Percentiles rank a stretch among this genome's conserved stretches.
These are phyloP conservation scores for Rhyacophila brunnea DNA, from an alignment of 1,140 invertebrate genomes.

Conservation along the genomic window DNA sequence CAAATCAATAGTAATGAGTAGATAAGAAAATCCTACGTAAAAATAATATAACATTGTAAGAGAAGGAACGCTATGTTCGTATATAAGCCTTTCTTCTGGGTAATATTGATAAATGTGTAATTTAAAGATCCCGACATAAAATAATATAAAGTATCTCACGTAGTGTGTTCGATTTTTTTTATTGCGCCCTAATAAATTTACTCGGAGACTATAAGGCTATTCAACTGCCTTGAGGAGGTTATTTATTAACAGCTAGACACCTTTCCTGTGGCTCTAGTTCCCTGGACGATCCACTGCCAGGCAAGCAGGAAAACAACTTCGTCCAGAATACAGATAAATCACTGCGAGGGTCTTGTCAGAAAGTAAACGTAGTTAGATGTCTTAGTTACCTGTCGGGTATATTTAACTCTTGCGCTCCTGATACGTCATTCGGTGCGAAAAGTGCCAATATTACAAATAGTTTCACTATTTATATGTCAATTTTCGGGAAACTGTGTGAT, in stretches of 20 bases:
- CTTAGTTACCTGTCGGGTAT: slow-evolving; percentile 35
- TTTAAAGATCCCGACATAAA: too few relatives aligned
- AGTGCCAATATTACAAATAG: background rate
- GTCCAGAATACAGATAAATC: slow-evolving; percentile 26
- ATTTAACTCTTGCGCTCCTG: slow-evolving; percentile 29
- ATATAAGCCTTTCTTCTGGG: too few relatives aligned
- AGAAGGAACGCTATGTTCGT: too few relatives aligned
- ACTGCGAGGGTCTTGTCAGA: slow-evolving; percentile 32
- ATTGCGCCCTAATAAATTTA: too few relatives aligned
- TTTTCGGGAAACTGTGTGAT: too few relatives aligned
- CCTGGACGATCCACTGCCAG: slow-evolving; percentile 12
- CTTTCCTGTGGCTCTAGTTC: slow-evolving; percentile 4
- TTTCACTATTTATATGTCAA: too few relatives aligned
- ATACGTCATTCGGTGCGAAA: slow-evolving; percentile 16
- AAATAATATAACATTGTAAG: too few relatives aligned
- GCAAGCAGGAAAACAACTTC: slow-evolving; percentile 3
- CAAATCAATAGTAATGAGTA: too few relatives aligned
- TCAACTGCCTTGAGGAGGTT: slow-evolving; percentile 1
- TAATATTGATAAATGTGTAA: too few relatives aligned
- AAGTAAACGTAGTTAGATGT: slow-evolving; percentile 30
- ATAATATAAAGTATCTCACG: background rate
- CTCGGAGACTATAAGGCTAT: background rate
- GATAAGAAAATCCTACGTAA: too few relatives aligned
- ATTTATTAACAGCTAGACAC: slow-evolving; percentile 1
- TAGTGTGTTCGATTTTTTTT: background rate